Evolutionary conservation across 2,797 vertebrate species (phyloP), one percentile per base, ranked within the genome.

Genomic region (Steatocranus sp.): DNA sequence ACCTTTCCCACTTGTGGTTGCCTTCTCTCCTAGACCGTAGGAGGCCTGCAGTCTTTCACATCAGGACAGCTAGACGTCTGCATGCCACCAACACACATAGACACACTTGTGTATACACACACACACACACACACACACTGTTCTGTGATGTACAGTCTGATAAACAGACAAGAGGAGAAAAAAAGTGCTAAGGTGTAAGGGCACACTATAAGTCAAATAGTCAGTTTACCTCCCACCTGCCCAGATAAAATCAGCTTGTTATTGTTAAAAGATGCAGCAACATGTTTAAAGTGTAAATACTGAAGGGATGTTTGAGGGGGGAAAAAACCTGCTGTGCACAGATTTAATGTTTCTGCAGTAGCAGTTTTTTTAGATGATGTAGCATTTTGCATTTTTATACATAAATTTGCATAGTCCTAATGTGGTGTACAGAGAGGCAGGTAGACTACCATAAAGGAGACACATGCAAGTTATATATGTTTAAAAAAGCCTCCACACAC

Each of bases 1-100:
- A 81, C 48, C 43, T 83, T 88, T 89, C 86, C 90, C 79, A 90
- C 89, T 86, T 86, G 89, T 94, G 91, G 90, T 91, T 85, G 58
- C 87, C 82, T 88, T 83, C 78, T 87, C 73, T 93, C 78, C 87
- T 86, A 93, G 93, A 95, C 91, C 30, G 95, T 95, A 89, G 94
- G 95, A 95, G 95, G 93, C 80, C 80, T 91, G 92, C 89, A 94
- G 92, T 83, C 86, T 94, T 85, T 93, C 90, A 91, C 85, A 86
- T 87, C 83, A 82, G 86, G 81, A 82, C 81, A 84, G 80, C 66
- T 41, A 80, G 75, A 86, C 11, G 34, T 86, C 75, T 91, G 88
- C 61, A 83, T 77, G 86, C 81, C 81, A 90, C 89, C 82, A 50
- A 89, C 86, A 76, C 49, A 48, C 76, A 53, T 25, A 79, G 41